Base-by-base conservation (phyloP, 2,113 vertebrate species). In the Lates calcarifer region DNA sequence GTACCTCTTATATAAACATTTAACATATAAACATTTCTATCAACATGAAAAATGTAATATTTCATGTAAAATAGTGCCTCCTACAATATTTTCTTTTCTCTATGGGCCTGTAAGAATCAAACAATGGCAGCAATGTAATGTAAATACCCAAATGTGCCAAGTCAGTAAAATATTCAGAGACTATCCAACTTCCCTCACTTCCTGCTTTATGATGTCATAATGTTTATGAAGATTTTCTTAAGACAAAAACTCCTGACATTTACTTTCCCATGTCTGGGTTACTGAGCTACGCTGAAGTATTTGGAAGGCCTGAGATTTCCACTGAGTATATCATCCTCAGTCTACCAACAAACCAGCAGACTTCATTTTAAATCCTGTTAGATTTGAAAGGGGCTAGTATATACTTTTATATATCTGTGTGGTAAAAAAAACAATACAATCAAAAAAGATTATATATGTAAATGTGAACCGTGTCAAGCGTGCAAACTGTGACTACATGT, bases 391-490 rank as follows among this genome's bases (percentile, higher is more conserved):
- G 60, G 73, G 39, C 22, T 71, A 29, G 12, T 49, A 26, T 31
- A 22, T 28, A 56, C 7, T 58, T 61, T 66, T 45, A 51, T 45
- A 51, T 20, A 31, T 58, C 20, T 9, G 17, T 5, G 2, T 70
- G 31, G 39, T 61, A 51, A 24, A 63, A 77, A 75, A 55, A 33
- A 18, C 15, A 74, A 73, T 65, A 17, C 15, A 62, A 1, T 35
- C 39, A 76, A 73, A 87, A 81, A 57, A 71, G 26, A 47, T 64
- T n/a, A 62, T 28, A 31, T 67, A 39, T 65, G 68, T 45, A 67
- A 81, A 83, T 77, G 70, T 84, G 64, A 79, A 69, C 61, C 4
- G 64, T 68, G 80, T 90, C 41, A 70, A 79, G 53, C 61, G 73
- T 63, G 49, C 69, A 69, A 70, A 83, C 74, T 64, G 68, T 75